Evolutionary conservation across 2,113 vertebrate genomes (phyloP).

Genomic region (Gavialis gangeticus): DNA sequence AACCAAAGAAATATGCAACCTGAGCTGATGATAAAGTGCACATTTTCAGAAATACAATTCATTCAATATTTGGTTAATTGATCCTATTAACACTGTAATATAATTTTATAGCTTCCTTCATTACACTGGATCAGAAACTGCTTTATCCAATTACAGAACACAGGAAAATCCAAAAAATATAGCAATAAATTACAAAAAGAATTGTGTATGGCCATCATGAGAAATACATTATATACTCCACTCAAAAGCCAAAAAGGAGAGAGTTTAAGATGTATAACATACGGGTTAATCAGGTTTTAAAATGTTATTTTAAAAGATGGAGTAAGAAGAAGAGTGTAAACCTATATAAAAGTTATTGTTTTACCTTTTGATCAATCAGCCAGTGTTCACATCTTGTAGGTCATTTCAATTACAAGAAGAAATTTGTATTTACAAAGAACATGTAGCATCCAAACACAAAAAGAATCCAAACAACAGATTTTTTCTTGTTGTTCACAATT

Average conservation of each 20-base stretch:
- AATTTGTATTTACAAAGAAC: no score
- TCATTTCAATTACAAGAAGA: no score
- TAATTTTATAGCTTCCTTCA: not conserved
- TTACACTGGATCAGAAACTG: not conserved
- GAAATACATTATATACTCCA: not conserved
- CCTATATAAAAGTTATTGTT: not conserved
- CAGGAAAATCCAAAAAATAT: not conserved
- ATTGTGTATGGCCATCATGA: accelerated
- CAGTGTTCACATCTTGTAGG: no score
- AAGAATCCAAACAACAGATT: no score
- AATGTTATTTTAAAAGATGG: not conserved
- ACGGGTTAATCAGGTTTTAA: not conserved
- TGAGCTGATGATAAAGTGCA: not conserved
- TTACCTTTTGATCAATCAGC: not conserved
- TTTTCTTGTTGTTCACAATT: no score
- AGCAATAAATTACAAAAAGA: not conserved
- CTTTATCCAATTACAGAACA: not conserved
- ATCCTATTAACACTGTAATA: not conserved
- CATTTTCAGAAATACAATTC: not conserved
- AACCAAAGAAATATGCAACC: accelerated
- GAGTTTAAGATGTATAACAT: not conserved
- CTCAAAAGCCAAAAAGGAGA: not conserved
- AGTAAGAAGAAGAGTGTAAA: not conserved
- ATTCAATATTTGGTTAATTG: not conserved
- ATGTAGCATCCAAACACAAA: no score